Evolutionary conservation across 2,888 invertebrate genomes (phyloP), one percentile per base, ranked within the genome.

Genomic region (Apotomis capreana): DNA sequence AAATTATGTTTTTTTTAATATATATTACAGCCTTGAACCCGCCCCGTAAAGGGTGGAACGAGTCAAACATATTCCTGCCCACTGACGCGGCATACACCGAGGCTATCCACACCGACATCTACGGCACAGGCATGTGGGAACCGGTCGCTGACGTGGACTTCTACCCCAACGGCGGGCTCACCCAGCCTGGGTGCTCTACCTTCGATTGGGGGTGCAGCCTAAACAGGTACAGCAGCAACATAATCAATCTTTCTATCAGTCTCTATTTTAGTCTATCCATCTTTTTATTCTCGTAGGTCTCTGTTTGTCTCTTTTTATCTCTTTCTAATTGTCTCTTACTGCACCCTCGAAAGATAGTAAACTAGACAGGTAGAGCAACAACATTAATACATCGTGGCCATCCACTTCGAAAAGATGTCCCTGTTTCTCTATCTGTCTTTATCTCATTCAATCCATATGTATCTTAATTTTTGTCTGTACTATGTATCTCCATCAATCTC

Each of bases 31-130:
- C 68, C 6, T 44, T 76, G 51, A 73, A 74, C 60, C 72, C 76
- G 0, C 67, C 74, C 12, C 15, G 68, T 0, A 70, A 68, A 8
- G 74, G 75, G 15, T 74, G 62, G 63, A 70, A 85, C 73, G 62
- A 74, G 0, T 26, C 51, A 5, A 60, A 85, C n/a, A 80, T 76
- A 9, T 80, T 87, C 69, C 60, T 74, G 0, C 37, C 78, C 0
- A 12, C 70, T 0, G 87, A 87, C 26, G 84, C 81, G 0, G 54
- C 67, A 0, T 87, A 84, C 77, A 86, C 86, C 0, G 87, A 87
- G 51, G 81, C 82, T n/a, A 85, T 87, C 3, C 87, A 87, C 74
- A 87, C 87, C 0, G 85, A 84, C 70, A 81, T 81, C 1, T 61
- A 5, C 49, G 61, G 49, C 13, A 26, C 63, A 0, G 87, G 86